Conservation (phyloP, 2,113 vertebrate species). For the Equus quagga region DNA sequence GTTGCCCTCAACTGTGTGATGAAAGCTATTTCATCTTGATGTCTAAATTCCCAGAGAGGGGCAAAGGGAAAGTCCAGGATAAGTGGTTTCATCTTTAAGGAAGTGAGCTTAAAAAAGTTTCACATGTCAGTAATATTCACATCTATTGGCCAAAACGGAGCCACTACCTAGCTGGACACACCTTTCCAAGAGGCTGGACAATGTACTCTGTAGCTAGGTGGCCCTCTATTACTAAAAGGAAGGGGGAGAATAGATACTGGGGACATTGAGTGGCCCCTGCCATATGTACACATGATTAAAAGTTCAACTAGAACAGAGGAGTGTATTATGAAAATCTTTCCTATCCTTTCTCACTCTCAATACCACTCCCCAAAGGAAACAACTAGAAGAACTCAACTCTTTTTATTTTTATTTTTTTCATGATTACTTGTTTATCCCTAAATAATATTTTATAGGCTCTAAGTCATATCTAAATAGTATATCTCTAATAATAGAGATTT, state of each 20-base stretch:
- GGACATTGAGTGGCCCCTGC: not conserved
- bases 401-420: not conserved
- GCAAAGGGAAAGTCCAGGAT: not conserved
- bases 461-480: not conserved
- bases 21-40: not conserved
- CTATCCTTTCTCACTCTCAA: not conserved
- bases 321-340: not conserved
- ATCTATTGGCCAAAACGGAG: not conserved
- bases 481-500: not conserved
- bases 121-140: not conserved
- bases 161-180: not conserved
- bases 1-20: not conserved
- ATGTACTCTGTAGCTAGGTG: not conserved
- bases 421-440: not conserved
- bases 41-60: not conserved
- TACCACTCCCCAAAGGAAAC: not conserved
- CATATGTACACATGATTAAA: not conserved
- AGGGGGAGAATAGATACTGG: not conserved
- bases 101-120: not conserved
- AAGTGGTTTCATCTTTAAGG: not conserved
- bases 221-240: not conserved
- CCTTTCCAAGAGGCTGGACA: not conserved
- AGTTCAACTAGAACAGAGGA: not conserved
- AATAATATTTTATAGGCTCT: not conserved
- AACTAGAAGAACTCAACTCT: not conserved